Evolutionary conservation across 2,113 vertebrate genomes (phyloP), one percentile per base, ranked within the genome.

Genomic region (Seriola quinqueradiata): DNA sequence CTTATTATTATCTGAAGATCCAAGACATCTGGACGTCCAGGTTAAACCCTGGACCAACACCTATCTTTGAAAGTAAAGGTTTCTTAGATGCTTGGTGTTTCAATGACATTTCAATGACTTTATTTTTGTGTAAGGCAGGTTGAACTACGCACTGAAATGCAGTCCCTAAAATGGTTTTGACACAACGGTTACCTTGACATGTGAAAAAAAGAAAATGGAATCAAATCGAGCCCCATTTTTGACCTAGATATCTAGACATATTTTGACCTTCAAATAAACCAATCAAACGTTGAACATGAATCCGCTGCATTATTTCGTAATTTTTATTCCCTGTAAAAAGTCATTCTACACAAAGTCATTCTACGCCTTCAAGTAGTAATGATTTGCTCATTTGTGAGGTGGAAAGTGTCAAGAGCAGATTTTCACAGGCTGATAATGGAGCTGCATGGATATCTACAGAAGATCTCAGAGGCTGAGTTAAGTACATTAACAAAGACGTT

Each of bases 401-500:
- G 63, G 28, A 69, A 23, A 42, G 10, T 50, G n/a, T 50, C 36
- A 55, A 54, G 28, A 50, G 28, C 61, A 50, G 46, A 54, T 10
- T 54, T 71, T 71, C 44, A 70, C 11, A 25, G 25, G 7, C 64
- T 11, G 8, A 60, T 36, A 14, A 58, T 50, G 42, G 38, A 61
- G 25, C 17, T 28, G 5, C 0, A 46, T n/a, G 32, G 28, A 65
- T 11, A 67, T 48, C 63, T 46, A 48, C 44, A 25, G 60, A 68
- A 28, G 7, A 77, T 63, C 34, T 9, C 54, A 72, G 34, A 25
- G 60, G 23, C 66, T 2, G 11, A 23, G 67, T 48, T 40, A 8
- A 44, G 72, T 42, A 52, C 19, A 52, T 72, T 64, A 50, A 50
- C 34, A 21, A 19, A 67, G 12, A 73, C 6, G 23, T 38, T 65